Percentiles rank a stretch among this genome's conserved stretches.
These are phyloP conservation scores for Myathropa florea DNA, from an alignment of 2,888 invertebrate genomes.

Conservation along the genomic window DNA sequence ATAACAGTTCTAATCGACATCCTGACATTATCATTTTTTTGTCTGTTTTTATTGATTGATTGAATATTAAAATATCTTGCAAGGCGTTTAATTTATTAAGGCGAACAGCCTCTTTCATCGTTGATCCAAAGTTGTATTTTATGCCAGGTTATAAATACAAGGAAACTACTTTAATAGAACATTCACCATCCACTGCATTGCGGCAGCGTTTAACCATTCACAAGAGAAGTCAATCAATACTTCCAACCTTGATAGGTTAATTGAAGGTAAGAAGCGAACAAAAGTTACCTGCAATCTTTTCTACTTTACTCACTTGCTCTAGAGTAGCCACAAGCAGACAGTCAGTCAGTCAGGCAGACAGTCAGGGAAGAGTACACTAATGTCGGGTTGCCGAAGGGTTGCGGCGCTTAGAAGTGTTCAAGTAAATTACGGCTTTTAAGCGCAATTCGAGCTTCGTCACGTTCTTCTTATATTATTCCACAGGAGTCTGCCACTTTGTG, in stretches of 20 bases:
- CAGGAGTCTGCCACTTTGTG: constrained; percentile 41
- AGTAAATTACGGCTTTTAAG: constrained; percentile 69
- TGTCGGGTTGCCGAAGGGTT: constrained; percentile 61
- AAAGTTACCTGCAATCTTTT: constrained; percentile 58
- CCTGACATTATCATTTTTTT: neutral
- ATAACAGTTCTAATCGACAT: neutral
- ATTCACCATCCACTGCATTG: constrained; percentile 14
- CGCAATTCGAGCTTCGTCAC: constrained; percentile 68
- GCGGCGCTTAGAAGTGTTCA: constrained; percentile 69
- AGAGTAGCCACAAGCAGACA: constrained; percentile 60
- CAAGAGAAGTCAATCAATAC: constrained; percentile 65
- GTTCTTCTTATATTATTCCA: constrained; percentile 47
- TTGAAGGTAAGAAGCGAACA: constrained; percentile 69
- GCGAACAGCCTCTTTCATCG: neutral
- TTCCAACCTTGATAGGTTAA: constrained; percentile 70
- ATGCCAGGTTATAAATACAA: constrained; percentile 4
- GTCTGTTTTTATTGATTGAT: neutral
- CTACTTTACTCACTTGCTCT: constrained; percentile 49
- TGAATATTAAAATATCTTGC: neutral
- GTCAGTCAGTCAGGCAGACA: constrained; percentile 63
- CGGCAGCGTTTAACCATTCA: constrained; percentile 61
- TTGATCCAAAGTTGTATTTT: neutral
- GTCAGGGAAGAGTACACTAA: constrained; percentile 50
- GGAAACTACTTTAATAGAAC: constrained; percentile 10
- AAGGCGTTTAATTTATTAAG: constrained; percentile 11